Base-by-base conservation (phyloP, 1,140 invertebrate genomes). In the Reticulitermes speratus region DNA sequence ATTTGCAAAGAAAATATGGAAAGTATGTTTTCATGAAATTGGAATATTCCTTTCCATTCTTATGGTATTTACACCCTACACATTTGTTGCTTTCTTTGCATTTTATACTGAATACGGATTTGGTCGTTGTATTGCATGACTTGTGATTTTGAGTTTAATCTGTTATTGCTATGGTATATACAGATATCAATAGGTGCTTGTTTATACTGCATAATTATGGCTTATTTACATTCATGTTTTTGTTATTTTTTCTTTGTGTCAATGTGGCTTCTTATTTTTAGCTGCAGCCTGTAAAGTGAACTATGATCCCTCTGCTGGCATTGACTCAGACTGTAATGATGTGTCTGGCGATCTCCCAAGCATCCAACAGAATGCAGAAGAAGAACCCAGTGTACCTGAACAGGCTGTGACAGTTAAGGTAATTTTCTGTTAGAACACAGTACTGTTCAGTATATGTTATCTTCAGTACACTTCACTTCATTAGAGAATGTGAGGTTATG, bases 341-440 rank as follows among this genome's bases (percentile, higher is more conserved):
- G 83, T 84, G 85, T 38, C 44, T 87, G 87, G 88, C 88, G 88
- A 82, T 88, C 23, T 44, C 86, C 88, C 81, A 81, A 89, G 30
- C 87, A 89, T 87, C 55, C 86, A 69, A 44, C 86, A 55, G 86
- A 82, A 59, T 87, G 87, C 44, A 88, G 89, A 82, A 48, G 52
- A 84, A 52, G 89, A 83, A 87, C 89, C 90, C 84, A 88, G 89
- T 84, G 88, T 89, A 87, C 65, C 65, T 75, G 65, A 75, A 30
- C 7, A 75, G 8, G 9, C 25, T 75, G 65, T 75, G 65, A 30
- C n/a, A 75, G n/a, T 75, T n/a, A 30, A 75, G 65, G 65, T 75
- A 75, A 75, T 9, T 30, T 75, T 6, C 1, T 75, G 7, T 75
- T 75, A 30, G 25, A n/a, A 75, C 52, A 75, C 9, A 75, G 65